Percentiles rank a stretch among this genome's conserved stretches.
These are phyloP conservation scores for Eristalis intricaria DNA, from an alignment of 2,888 invertebrate species.

Conservation along the genomic window DNA sequence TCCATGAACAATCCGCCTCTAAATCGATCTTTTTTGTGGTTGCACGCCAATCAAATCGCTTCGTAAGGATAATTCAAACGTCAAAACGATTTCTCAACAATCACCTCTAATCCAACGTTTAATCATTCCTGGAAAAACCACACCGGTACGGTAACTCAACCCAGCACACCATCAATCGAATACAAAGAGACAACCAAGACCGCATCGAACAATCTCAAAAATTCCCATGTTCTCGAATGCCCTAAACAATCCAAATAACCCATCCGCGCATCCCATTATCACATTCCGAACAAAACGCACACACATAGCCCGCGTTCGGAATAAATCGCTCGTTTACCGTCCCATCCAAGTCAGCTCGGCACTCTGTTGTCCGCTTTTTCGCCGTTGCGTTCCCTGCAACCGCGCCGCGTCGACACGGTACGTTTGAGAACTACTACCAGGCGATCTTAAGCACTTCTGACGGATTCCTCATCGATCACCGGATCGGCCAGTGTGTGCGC, in stretches of 20 bases:
- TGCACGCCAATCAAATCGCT: conserved; percentile 1
- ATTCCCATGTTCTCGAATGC: conserved; percentile 67
- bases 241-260: conserved; percentile 71
- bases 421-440: neutral
- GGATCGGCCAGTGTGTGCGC: conserved; percentile 44
- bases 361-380: neutral
- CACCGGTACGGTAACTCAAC: conserved; percentile 11
- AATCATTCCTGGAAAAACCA: conserved; percentile 51
- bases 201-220: conserved; percentile 58
- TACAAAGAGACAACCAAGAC: conserved; percentile 39
- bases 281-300: conserved; percentile 71
- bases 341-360: neutral
- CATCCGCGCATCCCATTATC: conserved; percentile 71
- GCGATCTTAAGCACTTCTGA: conserved; percentile 47
- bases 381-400: no score
- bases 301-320: conserved; percentile 47
- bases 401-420: no score
- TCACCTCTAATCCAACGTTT: conserved; percentile 48
- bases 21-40: conserved; percentile 11
- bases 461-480: conserved; percentile 72
- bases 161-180: neutral
- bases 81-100: conserved; percentile 14
- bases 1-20: neutral
- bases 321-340: conserved; percentile 64
- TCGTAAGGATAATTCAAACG: neutral